These are phyloP conservation scores for Drosophila neotestacea DNA, from an alignment of 2,888 invertebrate genomes.

Conservation along the genomic window DNA sequence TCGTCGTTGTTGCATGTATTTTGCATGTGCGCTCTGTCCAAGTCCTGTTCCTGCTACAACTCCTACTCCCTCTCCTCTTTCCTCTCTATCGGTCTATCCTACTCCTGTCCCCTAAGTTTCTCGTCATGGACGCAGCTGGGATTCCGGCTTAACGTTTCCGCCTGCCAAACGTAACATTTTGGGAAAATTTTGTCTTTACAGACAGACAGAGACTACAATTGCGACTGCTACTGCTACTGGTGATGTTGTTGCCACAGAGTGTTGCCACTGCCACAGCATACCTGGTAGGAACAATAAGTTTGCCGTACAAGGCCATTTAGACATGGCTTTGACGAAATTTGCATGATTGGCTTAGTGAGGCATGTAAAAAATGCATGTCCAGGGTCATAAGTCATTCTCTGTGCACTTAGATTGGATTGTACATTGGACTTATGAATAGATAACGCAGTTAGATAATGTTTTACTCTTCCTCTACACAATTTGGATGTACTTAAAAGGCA, in stretches of 20 bases:
- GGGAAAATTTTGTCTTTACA: constrained; percentile 19
- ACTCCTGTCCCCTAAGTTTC: not conserved
- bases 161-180: constrained; percentile 57
- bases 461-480: not conserved
- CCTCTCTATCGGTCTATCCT: not conserved
- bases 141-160: constrained; percentile 56
- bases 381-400: constrained; percentile 58
- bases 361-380: constrained; percentile 48
- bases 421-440: constrained; percentile 41
- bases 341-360: constrained; percentile 53
- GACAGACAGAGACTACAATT: constrained; percentile 1
- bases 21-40: constrained; percentile 57
- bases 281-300: constrained; percentile 71
- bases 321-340: constrained; percentile 57
- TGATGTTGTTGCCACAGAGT: constrained; percentile 24
- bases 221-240: constrained; percentile 7
- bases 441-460: constrained; percentile 28
- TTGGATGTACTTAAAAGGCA: not conserved
- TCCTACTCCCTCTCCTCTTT: constrained; percentile 7
- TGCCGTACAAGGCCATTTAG: constrained; percentile 66
- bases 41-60: constrained; percentile 10
- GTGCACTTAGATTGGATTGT: constrained; percentile 28
- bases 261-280: constrained; percentile 21
- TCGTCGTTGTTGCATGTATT: constrained; percentile 38
- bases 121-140: constrained; percentile 43